Evolutionary conservation across 2,113 vertebrate species (phyloP).

Genomic region (Varanus salvator): DNA sequence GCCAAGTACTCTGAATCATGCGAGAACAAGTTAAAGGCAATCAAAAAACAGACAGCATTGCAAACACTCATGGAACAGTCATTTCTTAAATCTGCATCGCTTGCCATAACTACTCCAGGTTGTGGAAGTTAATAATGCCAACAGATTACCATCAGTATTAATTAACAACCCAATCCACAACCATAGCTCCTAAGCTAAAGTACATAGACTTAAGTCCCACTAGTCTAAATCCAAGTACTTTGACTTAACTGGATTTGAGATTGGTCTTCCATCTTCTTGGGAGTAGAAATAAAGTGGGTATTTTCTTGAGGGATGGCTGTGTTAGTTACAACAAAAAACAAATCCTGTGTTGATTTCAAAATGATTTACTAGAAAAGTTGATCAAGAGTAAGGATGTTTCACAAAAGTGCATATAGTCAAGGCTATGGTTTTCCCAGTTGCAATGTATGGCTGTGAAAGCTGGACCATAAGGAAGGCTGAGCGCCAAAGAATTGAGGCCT

Average conservation of each 20-base stretch:
- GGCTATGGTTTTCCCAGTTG: too few relatives aligned
- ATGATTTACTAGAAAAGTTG: neutral
- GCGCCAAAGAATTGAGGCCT: too few relatives aligned
- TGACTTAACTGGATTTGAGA: slow-evolving; percentile 4
- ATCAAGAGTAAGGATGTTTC: too few relatives aligned
- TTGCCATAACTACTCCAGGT: neutral
- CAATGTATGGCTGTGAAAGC: too few relatives aligned
- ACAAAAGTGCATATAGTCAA: too few relatives aligned
- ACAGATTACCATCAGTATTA: neutral
- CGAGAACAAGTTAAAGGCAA: neutral
- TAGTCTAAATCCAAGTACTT: neutral
- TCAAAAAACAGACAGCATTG: neutral
- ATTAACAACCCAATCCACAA: slow-evolving; percentile 12
- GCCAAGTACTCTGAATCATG: neutral
- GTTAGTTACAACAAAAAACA: neutral
- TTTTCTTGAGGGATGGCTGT: neutral
- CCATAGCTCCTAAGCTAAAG: slow-evolving; percentile 14
- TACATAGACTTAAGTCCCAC: neutral
- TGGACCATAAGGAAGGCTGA: too few relatives aligned
- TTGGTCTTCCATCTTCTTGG: neutral
- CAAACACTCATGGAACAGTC: neutral
- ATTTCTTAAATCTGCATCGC: neutral
- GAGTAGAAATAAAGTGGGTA: neutral
- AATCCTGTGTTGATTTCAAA: neutral
- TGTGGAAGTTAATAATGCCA: neutral